phyloP scores from a whole-genome alignment of 2,888 invertebrate species.

The Archips crataeganus region DNA sequence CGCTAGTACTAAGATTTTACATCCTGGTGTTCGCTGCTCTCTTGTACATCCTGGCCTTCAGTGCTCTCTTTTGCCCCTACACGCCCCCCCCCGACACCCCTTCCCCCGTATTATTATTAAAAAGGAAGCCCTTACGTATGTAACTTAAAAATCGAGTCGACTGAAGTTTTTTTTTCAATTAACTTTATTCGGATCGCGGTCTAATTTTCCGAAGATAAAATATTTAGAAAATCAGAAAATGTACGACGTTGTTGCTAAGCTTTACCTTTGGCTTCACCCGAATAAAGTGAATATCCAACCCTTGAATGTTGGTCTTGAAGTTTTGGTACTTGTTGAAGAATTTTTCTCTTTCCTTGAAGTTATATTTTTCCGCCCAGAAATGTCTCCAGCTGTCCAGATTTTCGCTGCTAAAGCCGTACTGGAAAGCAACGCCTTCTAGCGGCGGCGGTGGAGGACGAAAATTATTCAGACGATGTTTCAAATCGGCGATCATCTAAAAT shows the following conservation, averaged over 20 bases:
- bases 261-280: slow-evolving; percentile 57
- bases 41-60: no score
- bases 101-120: no score
- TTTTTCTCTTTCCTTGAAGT: slow-evolving; percentile 87
- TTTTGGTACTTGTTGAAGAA: slow-evolving; percentile 89
- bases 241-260: not conserved
- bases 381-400: slow-evolving; percentile 77
- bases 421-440: slow-evolving; percentile 79
- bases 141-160: no score
- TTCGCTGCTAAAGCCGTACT: slow-evolving; percentile 86
- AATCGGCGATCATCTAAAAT: slow-evolving; percentile 47
- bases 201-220: not conserved
- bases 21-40: no score
- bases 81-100: no score
- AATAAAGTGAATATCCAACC: slow-evolving; percentile 89
- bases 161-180: no score
- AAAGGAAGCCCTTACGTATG: no score
- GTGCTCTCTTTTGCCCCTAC: no score
- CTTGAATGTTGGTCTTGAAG: slow-evolving; percentile 90
- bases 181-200: not conserved
- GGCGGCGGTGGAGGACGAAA: slow-evolving; percentile 47
- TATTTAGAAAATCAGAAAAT: not conserved
- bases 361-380: slow-evolving; percentile 88
- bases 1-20: no score
- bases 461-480: slow-evolving; percentile 46